Conservation (phyloP, 2,888 invertebrate species). For the Orchesellides sinensis region DNA sequence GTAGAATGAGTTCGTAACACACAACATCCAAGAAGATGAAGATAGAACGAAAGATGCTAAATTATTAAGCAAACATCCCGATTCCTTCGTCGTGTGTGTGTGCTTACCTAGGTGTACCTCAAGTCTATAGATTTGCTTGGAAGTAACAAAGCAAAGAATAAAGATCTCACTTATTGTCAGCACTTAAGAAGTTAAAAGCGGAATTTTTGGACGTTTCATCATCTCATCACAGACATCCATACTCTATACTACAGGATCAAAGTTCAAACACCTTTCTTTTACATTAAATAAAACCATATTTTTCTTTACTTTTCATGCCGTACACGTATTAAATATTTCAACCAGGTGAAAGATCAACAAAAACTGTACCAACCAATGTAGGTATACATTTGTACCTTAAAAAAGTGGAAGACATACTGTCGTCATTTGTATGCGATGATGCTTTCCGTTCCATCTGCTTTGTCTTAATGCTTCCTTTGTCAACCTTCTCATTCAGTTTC, state of each 20-base stretch:
- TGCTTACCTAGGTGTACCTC: slow-evolving; percentile 41
- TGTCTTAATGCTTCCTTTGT: neutral
- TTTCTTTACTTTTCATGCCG: slow-evolving; percentile 40
- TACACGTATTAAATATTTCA: slow-evolving; percentile 51
- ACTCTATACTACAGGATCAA: slow-evolving; percentile 66
- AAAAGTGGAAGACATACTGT: neutral
- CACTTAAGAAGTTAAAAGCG: slow-evolving; percentile 38
- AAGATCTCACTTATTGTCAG: neutral
- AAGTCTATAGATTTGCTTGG: slow-evolving; percentile 4
- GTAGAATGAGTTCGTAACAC: slow-evolving; percentile 14
- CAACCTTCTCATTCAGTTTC: neutral
- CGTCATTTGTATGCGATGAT: neutral
- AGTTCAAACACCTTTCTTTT: slow-evolving; percentile 69
- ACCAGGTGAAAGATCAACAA: slow-evolving; percentile 59
- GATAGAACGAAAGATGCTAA: slow-evolving; percentile 72
- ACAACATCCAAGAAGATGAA: slow-evolving; percentile 26
- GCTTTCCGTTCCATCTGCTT: neutral
- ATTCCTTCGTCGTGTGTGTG: slow-evolving; percentile 52
- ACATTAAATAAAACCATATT: slow-evolving; percentile 47
- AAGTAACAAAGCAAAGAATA: neutral
- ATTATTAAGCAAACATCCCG: slow-evolving; percentile 75
- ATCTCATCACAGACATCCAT: slow-evolving; percentile 12
- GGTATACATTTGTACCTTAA: neutral
- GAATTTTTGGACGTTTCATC: slow-evolving; percentile 47
- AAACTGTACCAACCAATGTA: slow-evolving; percentile 46